Evolutionary conservation across 1,140 invertebrate species (phyloP).

Genomic region (Pseudoatta argentina): DNA sequence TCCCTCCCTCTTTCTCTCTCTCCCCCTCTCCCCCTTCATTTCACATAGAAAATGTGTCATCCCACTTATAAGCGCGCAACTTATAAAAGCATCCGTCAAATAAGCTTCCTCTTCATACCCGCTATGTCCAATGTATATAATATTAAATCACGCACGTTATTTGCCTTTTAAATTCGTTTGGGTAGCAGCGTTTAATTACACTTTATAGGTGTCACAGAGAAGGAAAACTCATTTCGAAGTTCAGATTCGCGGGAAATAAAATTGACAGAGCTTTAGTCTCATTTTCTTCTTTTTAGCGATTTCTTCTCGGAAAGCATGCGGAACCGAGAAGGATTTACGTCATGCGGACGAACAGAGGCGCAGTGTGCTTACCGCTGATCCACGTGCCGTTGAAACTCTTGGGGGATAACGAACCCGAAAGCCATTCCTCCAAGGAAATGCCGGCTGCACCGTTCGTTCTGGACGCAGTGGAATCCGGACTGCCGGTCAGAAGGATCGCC

Average conservation of each 20-base stretch:
- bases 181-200: constrained; percentile 10
- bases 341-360: constrained; percentile 44
- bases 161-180: not conserved
- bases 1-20: no score
- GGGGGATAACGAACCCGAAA: constrained; percentile 82
- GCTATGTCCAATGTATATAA: not conserved
- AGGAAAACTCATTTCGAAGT: not conserved
- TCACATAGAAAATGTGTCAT: constrained; percentile 2
- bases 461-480: constrained; percentile 72
- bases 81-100: not conserved
- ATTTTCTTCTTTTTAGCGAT: not conserved
- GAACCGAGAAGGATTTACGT: not conserved
- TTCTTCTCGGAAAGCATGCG: not conserved
- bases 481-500: constrained; percentile 80
- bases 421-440: constrained; percentile 84
- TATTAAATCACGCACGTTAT: constrained; percentile 17
- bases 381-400: constrained; percentile 86
- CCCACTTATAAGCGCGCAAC: not conserved
- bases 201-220: not conserved
- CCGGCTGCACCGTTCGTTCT: constrained; percentile 73
- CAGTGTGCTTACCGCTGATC: constrained; percentile 83
- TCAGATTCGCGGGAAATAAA: constrained; percentile 19
- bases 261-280: not conserved
- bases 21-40: not conserved
- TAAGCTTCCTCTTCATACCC: not conserved